Evolutionary conservation across 2,888 invertebrate genomes (phyloP).

Genomic region (Phortica okadai): DNA sequence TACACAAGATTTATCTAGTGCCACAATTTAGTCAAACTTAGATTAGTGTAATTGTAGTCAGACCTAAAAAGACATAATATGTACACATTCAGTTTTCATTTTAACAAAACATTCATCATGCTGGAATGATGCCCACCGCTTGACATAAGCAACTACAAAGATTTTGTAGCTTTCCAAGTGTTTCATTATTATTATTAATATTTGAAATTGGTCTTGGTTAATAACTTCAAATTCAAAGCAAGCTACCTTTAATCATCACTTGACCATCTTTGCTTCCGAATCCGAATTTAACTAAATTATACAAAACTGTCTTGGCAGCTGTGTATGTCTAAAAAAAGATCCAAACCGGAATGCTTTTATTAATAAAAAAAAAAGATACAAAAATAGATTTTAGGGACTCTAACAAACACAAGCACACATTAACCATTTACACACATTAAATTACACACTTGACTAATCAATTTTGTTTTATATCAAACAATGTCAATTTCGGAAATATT

Average conservation of each 20-base stretch:
- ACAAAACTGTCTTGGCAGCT: slow-evolving; percentile 20
- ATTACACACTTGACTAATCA: background rate
- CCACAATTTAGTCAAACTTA: too few species aligned
- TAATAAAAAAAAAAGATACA: slow-evolving; percentile 24
- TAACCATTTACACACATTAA: slow-evolving; percentile 14
- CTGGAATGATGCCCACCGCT: too few species aligned
- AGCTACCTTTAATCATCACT: too few species aligned
- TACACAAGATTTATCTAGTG: slow-evolving; percentile 40
- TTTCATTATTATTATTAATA: too few species aligned
- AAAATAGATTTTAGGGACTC: background rate
- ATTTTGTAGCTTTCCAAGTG: too few species aligned
- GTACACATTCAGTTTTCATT: too few species aligned
- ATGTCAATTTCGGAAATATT: background rate
- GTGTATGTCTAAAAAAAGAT: slow-evolving; percentile 56
- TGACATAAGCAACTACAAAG: too few species aligned
- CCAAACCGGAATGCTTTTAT: background rate
- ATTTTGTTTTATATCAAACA: background rate
- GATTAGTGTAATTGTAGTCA: too few species aligned
- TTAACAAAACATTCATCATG: too few species aligned
- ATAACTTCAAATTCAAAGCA: too few species aligned
- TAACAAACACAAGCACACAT: background rate
- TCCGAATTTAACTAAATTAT: background rate
- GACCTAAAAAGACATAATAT: too few species aligned
- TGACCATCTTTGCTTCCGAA: background rate
- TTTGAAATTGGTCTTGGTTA: too few species aligned